A percentile compares a stretch with the other conserved stretches of the same genome.
These are phyloP conservation scores for Zaprionus taronus DNA, from an alignment of 1,140 invertebrate genomes.

Conservation along the genomic window DNA sequence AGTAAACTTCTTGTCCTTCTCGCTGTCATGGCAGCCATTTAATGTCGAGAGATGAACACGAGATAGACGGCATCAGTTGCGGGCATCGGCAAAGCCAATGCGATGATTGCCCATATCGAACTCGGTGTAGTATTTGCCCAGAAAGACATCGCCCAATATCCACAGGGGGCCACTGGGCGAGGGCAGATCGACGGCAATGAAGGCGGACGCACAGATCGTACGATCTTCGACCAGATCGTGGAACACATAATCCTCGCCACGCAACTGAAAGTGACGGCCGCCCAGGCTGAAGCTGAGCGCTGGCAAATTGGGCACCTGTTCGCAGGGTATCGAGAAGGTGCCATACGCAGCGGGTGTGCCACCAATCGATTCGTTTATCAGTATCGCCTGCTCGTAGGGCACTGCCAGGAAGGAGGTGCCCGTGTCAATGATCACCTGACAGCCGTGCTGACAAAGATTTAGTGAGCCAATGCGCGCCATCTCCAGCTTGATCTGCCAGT, in stretches of 20 bases:
- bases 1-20: conserved; percentile 14
- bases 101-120: conserved; percentile 89
- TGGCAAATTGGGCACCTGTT: conserved; percentile 52
- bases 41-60: not conserved
- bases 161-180: conserved; percentile 68
- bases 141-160: conserved; percentile 88
- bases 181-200: conserved; percentile 70
- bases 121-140: conserved; percentile 89
- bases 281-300: conserved; percentile 60
- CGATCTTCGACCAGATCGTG: conserved; percentile 49
- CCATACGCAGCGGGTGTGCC: conserved; percentile 59
- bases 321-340: conserved; percentile 58
- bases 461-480: conserved; percentile 53
- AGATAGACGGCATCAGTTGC: conserved; percentile 23
- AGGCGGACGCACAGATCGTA: conserved; percentile 58
- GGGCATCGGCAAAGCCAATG: conserved; percentile 86
- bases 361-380: conserved; percentile 68
- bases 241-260: conserved; percentile 65
- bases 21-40: conserved; percentile 56
- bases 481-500: conserved; percentile 81
- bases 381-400: conserved; percentile 84
- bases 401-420: conserved; percentile 91
- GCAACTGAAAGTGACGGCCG: conserved; percentile 57
- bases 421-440: conserved; percentile 91
- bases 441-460: conserved; percentile 85